Conservation (phyloP, 2,113 vertebrate genomes). For the Ciconia stormi region DNA sequence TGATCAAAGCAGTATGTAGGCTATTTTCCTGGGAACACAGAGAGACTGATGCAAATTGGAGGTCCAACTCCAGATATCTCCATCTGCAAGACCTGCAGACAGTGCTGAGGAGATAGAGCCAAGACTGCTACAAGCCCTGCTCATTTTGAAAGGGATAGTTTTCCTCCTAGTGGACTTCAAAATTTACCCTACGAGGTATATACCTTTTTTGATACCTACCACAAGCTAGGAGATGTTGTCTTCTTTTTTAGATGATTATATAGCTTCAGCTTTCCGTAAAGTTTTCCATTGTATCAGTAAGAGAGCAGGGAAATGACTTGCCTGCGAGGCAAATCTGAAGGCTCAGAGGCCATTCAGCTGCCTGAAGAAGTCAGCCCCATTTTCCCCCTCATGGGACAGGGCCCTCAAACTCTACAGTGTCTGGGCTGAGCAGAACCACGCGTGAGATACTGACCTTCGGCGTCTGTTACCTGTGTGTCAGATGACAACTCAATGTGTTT, state of each 20-base stretch:
- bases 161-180: neutral
- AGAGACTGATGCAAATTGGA: neutral
- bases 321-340: neutral
- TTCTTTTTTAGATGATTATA: neutral
- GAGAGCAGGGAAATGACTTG: neutral
- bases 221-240: neutral
- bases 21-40: neutral
- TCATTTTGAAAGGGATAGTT: neutral
- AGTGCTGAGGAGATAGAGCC: neutral
- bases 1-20: neutral
- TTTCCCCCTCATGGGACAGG: neutral
- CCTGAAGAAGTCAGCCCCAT: neutral
- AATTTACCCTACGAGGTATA: accelerated
- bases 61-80: neutral
- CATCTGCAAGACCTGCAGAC: neutral
- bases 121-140: neutral
- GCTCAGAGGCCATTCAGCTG: neutral
- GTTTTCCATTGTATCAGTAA: neutral
- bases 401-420: neutral
- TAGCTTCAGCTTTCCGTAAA: neutral
- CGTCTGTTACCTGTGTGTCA: too few relatives aligned
- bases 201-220: neutral
- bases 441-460: accelerated
- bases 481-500: neutral
- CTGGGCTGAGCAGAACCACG: neutral